phyloP scores from a whole-genome alignment of 1,140 invertebrate species.

The Orchesella cincta region DNA sequence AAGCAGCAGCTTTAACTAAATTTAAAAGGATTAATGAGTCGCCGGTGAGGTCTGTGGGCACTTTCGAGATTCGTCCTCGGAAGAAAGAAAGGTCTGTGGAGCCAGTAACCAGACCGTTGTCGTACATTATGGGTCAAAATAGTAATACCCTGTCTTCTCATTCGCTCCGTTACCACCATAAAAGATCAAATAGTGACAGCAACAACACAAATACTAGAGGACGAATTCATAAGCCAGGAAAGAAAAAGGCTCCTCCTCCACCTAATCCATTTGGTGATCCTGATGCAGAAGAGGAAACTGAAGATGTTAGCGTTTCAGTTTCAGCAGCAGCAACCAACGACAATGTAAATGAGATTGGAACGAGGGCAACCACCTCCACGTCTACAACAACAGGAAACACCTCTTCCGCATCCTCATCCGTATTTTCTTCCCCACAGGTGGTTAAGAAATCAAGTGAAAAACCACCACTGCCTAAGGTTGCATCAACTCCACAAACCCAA shows the following conservation, averaged over 20 bases:
- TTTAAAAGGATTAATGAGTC: constrained; percentile 3
- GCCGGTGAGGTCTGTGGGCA: neutral
- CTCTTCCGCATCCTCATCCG: neutral
- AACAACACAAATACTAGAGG: neutral
- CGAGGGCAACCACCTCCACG: neutral
- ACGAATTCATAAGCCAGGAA: neutral
- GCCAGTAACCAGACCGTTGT: neutral
- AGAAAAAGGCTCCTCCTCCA: constrained; percentile 21
- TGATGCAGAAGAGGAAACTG: constrained; percentile 20
- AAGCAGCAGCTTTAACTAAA: neutral
- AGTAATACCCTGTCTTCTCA: neutral
- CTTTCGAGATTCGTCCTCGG: neutral
- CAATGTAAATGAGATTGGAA: neutral
- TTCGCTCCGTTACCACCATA: neutral
- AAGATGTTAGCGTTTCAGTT: too few species aligned
- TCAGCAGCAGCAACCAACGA: neutral
- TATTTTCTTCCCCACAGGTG: too few species aligned
- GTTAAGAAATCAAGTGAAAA: too few species aligned
- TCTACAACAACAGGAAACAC: neutral
- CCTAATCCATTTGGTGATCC: constrained; percentile 38
- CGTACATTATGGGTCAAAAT: neutral
- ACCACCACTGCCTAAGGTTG: too few species aligned
- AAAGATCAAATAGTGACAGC: neutral
- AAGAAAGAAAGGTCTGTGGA: constrained; percentile 14
- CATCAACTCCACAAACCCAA: neutral